These are phyloP conservation scores for Tricholauxania praeusta DNA, from an alignment of 2,888 invertebrate genomes.

Conservation along the genomic window DNA sequence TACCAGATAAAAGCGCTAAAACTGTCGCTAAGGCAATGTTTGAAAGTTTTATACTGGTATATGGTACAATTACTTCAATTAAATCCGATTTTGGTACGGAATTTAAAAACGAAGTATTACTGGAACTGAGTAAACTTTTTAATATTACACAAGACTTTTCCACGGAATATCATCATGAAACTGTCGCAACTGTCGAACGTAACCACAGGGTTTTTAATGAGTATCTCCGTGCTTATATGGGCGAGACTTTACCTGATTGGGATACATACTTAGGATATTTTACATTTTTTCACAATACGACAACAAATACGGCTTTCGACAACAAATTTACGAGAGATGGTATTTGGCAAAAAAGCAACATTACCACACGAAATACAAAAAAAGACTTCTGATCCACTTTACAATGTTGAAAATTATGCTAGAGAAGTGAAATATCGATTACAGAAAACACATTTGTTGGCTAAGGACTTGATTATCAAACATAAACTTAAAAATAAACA, in stretches of 20 bases:
- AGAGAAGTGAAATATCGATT: constrained; percentile 20
- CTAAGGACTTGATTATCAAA: constrained; percentile 4
- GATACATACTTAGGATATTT: constrained; percentile 12
- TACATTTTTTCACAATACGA: constrained; percentile 16
- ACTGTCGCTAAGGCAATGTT: too few relatives aligned
- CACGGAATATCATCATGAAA: constrained; percentile 42
- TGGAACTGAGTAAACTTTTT: background rate
- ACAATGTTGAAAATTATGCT: too few relatives aligned
- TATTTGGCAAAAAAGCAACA: too few relatives aligned
- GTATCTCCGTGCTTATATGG: too few relatives aligned
- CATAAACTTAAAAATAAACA: constrained; percentile 15
- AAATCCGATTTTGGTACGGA: constrained; percentile 22
- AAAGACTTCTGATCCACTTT: too few relatives aligned
- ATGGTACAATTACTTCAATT: background rate
- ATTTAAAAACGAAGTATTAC: background rate
- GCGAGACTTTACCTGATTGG: too few relatives aligned
- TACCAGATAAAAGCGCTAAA: too few relatives aligned
- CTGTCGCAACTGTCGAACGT: constrained; percentile 44
- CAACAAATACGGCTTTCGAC: constrained; percentile 7
- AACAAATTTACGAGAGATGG: constrained; percentile 3
- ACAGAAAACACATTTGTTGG: constrained; percentile 13
- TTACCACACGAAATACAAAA: too few relatives aligned
- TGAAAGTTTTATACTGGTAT: too few relatives aligned
- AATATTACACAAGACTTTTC: constrained; percentile 32
- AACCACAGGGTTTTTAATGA: too few relatives aligned